Base-by-base conservation (phyloP, 2,888 invertebrate species). In the Lasiommata megera region DNA sequence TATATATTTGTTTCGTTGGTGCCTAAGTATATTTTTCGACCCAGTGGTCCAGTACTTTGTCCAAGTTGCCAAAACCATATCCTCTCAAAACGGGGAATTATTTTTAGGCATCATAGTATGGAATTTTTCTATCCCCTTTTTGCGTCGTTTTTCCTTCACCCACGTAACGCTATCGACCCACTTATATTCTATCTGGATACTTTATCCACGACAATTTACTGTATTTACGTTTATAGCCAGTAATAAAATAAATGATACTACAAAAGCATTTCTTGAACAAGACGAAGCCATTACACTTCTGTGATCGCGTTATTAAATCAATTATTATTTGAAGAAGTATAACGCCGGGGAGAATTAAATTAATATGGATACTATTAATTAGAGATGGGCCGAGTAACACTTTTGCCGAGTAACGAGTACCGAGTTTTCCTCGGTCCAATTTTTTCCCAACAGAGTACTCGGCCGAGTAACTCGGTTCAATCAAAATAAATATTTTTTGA, bases 121-220 rank as follows among this genome's bases (percentile, higher is more conserved):
- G 44, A 55, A 31, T 54, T 54, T 54, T 58, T 52, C 46, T 58
- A 57, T 51, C 17, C 34, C 43, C 34, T 18, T 51, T 31, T 37
- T 52, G 14, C 28, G 14, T 14, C 12, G 8, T 23, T 34, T 41
- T 56, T 57, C 40, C 54, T 18, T 51, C 61, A 53, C 61, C 58
- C 58, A 61, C 61, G 47, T 40, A 28, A 23, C 29, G 47, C 47
- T 34, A 61, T 61, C 54, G 60, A 57, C 60, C 60, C 43, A 57
- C 16, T 43, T 43, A 50, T 29, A 50, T 54, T 43, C 16, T 7
- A 17, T 14, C 52, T 41, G 31, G 52, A 52, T 31, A 41, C 31
- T 12, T 28, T 51, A 51, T 51, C 50, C 38, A 51, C 48, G 36
- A 5, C 14, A 50, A 38, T 38, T 37, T 38, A 38, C 12, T 28